Base-by-base conservation (phyloP, 2,113 vertebrate genomes). In the Pseudopodoces humilis region DNA sequence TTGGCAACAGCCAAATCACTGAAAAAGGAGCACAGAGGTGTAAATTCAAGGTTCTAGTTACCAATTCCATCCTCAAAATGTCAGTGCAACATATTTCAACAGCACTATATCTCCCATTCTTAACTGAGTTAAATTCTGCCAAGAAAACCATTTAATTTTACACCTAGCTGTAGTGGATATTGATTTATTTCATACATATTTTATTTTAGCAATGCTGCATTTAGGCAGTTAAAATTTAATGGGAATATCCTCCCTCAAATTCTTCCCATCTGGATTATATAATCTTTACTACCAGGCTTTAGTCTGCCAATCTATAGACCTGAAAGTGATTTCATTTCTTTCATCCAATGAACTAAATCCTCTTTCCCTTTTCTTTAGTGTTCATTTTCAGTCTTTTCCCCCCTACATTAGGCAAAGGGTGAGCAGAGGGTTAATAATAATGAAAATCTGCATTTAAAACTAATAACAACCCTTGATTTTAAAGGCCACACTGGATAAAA, bases 401-500 rank as follows among this genome's bases (percentile, higher is more conserved):
- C 2, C 5, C 3, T 39, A 0, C 31, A 10, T 35, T 74, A 77
- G 24, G 43, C 19, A 74, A 85, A 60, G 33, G 10, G 11, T 49
- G 44, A 88, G 27, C 52, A 81, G 64, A 83, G 44, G 17, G 53
- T 84, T 95, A 89, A 94, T 63, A 95, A 68, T 47, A 89, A 95
- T 69, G 67, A 94, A 92, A 90, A 89, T 72, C 46, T 44, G 52
- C 62, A 83, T n/a, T 76, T 83, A 97, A 94, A 15, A 81, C 69
- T 62, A 96, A 90, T 88, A 87, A 88, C 93, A 84, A 94, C n/a
- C 37, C 82, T 96, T 74, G 52, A n/a, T 93, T 96, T 97, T 96
- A 96, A 97, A 96, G 86, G 80, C 80, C 56, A 95, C 80, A 94
- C 56, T 91, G 94, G 68, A 93, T 93, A 96, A 96, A 97, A 97